A percentile compares a stretch with the other conserved stretches of the same genome.
These are phyloP conservation scores for Trypoxylus dichotomus DNA, from an alignment of 1,140 invertebrate species.

Conservation along the genomic window DNA sequence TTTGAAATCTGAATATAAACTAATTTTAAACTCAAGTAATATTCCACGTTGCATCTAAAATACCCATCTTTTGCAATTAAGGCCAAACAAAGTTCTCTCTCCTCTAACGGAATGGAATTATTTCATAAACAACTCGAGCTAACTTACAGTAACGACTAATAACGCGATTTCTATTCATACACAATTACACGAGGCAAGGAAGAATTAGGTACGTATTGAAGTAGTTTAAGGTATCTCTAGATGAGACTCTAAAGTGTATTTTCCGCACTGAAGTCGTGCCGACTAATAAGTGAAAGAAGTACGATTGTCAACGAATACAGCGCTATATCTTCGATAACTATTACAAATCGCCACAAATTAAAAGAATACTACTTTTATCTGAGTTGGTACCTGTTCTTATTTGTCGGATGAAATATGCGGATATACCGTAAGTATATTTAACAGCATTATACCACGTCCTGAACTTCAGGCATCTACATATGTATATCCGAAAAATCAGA, in stretches of 20 bases:
- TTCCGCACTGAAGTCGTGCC: background rate
- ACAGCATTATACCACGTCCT: no score
- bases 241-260: background rate
- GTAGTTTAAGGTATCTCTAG: constrained; percentile 3
- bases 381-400: background rate
- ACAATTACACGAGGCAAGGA: background rate
- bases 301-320: background rate
- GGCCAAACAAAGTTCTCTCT: background rate
- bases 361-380: background rate
- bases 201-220: background rate
- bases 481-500: no score
- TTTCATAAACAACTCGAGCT: background rate
- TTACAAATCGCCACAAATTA: background rate
- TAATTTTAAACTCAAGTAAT: no score
- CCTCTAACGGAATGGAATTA: background rate
- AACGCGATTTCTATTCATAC: background rate
- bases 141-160: constrained; percentile 9
- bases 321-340: background rate
- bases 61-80: background rate
- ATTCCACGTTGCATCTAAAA: no score
- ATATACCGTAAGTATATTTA: background rate
- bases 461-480: no score
- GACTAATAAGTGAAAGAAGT: background rate
- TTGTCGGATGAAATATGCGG: background rate
- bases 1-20: no score